phyloP scores from a whole-genome alignment of 2,888 invertebrate genomes.

The Agapostemon virescens region DNA sequence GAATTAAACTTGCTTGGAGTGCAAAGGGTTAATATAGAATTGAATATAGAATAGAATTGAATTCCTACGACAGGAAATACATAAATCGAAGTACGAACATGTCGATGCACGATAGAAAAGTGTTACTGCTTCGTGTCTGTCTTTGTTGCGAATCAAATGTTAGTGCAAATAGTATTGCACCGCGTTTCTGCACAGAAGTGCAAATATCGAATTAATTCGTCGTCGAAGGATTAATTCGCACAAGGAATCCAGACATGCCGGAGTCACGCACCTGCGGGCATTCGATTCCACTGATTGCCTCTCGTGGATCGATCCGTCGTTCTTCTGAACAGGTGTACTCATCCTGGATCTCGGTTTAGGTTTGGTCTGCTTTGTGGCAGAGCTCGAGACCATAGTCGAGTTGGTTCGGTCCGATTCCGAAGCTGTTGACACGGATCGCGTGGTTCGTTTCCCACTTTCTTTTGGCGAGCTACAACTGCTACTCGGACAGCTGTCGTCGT shows the following conservation, averaged over 20 bases:
- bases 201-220: neutral
- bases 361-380: neutral
- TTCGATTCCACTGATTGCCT: constrained; percentile 3
- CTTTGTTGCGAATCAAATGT: too few relatives aligned
- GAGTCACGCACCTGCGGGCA: constrained; percentile 7
- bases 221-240: neutral
- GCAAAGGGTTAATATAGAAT: too few relatives aligned
- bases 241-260: neutral
- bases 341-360: constrained; percentile 4
- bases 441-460: constrained; percentile 56
- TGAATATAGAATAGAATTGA: too few relatives aligned
- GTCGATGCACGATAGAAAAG: too few relatives aligned
- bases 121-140: too few relatives aligned
- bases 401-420: constrained; percentile 45
- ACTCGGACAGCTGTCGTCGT: constrained; percentile 68
- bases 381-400: neutral
- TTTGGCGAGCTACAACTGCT: constrained; percentile 66
- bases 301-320: neutral
- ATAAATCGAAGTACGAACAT: too few relatives aligned
- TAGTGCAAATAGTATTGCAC: too few relatives aligned
- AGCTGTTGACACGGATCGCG: constrained; percentile 58
- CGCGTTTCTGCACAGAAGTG: neutral
- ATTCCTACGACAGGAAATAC: too few relatives aligned
- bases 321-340: neutral
- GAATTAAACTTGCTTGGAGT: too few relatives aligned